Evolutionary conservation across 2,888 invertebrate genomes (phyloP).

Genomic region (Oscheius sp.): DNA sequence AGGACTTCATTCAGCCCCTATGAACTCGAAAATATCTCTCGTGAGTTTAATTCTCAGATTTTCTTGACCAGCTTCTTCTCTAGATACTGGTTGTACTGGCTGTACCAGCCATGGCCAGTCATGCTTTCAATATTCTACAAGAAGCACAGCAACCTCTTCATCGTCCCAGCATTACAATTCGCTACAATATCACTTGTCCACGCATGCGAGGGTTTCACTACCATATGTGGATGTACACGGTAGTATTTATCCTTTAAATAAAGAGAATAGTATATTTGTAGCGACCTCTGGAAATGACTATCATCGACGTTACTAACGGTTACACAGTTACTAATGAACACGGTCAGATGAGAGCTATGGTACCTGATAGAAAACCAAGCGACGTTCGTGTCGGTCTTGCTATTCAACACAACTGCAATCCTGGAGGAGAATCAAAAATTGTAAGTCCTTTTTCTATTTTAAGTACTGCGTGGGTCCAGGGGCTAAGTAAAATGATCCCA

Average conservation of each 20-base stretch:
- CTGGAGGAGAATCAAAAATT: not conserved
- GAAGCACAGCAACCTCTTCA: too few relatives aligned
- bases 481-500: not conserved
- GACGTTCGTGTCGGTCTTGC: not conserved
- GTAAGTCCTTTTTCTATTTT: not conserved
- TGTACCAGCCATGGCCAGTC: too few relatives aligned
- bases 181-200: conserved; percentile 9
- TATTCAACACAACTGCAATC: conserved; percentile 5
- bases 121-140: too few relatives aligned
- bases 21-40: too few relatives aligned
- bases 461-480: too few relatives aligned
- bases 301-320: conserved; percentile 15
- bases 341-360: not conserved
- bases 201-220: not conserved
- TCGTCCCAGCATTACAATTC: not conserved
- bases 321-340: not conserved
- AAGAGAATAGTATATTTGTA: not conserved
- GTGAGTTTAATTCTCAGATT: too few relatives aligned
- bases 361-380: not conserved
- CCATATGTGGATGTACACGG: conserved; percentile 8
- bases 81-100: too few relatives aligned
- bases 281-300: not conserved
- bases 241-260: not conserved
- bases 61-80: too few relatives aligned
- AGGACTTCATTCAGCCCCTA: too few relatives aligned